Conservation (phyloP, 2,888 invertebrate species). For the Calephelis perditalis region DNA sequence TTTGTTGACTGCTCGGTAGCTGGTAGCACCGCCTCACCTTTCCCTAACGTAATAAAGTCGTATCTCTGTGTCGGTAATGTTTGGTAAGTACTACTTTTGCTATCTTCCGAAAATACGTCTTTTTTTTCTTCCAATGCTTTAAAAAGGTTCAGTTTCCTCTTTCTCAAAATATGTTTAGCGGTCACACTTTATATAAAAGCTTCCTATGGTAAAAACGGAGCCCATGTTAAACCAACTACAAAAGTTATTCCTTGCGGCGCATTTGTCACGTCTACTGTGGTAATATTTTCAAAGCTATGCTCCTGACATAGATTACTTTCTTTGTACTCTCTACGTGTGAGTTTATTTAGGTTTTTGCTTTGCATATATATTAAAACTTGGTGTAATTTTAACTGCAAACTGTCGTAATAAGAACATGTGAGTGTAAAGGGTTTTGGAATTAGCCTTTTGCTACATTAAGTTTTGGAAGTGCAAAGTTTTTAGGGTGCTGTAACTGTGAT, state of each 20-base stretch:
- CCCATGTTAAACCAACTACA: conserved; percentile 48
- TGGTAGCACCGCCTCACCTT: too few relatives aligned
- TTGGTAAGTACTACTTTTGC: too few relatives aligned
- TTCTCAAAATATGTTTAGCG: too few relatives aligned
- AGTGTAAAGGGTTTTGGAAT: conserved; percentile 1
- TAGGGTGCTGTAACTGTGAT: neutral
- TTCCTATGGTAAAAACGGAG: conserved; percentile 39
- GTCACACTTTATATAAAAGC: conserved; percentile 27
- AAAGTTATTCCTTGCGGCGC: conserved; percentile 50
- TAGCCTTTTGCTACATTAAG: neutral
- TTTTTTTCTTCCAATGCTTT: too few relatives aligned
- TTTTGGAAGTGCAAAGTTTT: neutral
- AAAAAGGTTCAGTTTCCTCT: too few relatives aligned
- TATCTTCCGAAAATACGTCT: too few relatives aligned
- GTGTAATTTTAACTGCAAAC: conserved; percentile 18
- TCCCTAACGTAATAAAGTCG: too few relatives aligned
- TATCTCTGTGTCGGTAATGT: too few relatives aligned
- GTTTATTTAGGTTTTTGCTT: conserved; percentile 32
- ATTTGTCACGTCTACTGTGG: conserved; percentile 62
- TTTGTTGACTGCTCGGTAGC: too few relatives aligned
- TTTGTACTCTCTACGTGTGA: conserved; percentile 40
- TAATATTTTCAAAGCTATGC: conserved; percentile 62
- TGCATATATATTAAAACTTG: conserved; percentile 28
- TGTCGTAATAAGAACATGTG: conserved; percentile 7
- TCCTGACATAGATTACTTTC: conserved; percentile 64